Conservation (phyloP, 2,797 vertebrate species). For the Philypnodon macrostomus region DNA sequence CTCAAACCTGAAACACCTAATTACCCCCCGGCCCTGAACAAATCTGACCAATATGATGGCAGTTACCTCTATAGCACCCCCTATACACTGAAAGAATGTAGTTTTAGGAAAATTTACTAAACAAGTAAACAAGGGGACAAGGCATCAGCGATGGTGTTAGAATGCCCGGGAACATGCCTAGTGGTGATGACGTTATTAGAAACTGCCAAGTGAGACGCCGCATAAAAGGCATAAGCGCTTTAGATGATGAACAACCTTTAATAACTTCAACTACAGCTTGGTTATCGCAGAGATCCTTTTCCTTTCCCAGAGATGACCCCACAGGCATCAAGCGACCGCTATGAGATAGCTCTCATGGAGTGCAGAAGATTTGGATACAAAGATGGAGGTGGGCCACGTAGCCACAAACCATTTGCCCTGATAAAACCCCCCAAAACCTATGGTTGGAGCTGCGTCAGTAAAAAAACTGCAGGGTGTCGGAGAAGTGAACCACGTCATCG, state of each 20-base stretch:
- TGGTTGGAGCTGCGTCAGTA: neutral
- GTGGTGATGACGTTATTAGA: no score
- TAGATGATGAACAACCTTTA: neutral
- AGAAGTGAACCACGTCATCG: neutral
- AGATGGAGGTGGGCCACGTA: neutral
- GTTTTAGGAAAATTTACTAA: no score
- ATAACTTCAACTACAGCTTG: neutral
- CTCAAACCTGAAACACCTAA: no score
- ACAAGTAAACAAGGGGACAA: neutral
- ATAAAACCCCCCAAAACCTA: neutral
- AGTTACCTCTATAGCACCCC: no score
- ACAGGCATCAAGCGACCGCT: neutral
- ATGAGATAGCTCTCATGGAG: neutral
- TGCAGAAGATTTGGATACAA: neutral
- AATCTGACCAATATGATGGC: no score
- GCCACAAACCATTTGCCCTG: neutral
- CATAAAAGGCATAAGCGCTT: no score
- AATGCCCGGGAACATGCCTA: no score
- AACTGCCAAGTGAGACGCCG: no score
- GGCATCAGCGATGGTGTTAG: neutral
- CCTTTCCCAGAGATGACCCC: neutral
- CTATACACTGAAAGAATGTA: no score
- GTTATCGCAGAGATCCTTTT: neutral
- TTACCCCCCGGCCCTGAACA: no score
- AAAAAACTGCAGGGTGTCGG: neutral